Evolutionary conservation across 2,888 invertebrate genomes (phyloP).

Genomic region (Amblyjoppa fuscipennis): DNA sequence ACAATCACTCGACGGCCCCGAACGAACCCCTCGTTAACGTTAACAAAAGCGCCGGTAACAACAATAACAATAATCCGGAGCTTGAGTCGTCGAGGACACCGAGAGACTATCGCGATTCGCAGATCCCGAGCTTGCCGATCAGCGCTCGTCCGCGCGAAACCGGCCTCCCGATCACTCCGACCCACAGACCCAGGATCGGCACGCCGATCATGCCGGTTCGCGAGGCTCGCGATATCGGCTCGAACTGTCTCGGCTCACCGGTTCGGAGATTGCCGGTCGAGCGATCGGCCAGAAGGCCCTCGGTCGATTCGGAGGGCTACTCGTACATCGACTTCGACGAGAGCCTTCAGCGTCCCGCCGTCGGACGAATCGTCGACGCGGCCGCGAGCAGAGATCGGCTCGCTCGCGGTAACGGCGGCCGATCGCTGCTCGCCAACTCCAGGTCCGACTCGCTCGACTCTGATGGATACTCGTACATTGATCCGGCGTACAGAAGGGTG

Average conservation of each 20-base stretch:
- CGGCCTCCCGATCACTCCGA: conserved; percentile 77
- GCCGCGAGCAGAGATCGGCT: conserved; percentile 12
- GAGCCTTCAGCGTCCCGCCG: background rate
- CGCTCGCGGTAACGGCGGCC: conserved; percentile 10
- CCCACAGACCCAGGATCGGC: conserved; percentile 70
- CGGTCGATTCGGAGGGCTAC: conserved; percentile 81
- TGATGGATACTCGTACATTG: conserved; percentile 81
- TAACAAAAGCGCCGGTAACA: background rate
- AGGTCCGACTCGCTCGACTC: conserved; percentile 73
- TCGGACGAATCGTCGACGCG: conserved; percentile 28
- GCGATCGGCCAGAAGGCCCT: conserved; percentile 70
- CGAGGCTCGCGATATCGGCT: conserved; percentile 26
- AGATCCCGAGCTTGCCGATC: conserved; percentile 3
- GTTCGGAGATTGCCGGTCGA: background rate
- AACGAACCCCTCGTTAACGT: background rate
- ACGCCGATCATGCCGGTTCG: conserved; percentile 39
- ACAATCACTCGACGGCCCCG: background rate
- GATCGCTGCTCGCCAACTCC: conserved; percentile 9
- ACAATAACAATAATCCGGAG: background rate
- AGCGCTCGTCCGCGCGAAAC: conserved; percentile 59
- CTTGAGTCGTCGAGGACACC: background rate
- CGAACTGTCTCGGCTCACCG: conserved; percentile 22
- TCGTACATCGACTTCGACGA: conserved; percentile 80
- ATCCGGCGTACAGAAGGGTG: conserved; percentile 70
- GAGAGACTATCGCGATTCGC: conserved; percentile 11